phyloP scores from a whole-genome alignment of 2,113 vertebrate genomes.

The Trematocara variabile region DNA sequence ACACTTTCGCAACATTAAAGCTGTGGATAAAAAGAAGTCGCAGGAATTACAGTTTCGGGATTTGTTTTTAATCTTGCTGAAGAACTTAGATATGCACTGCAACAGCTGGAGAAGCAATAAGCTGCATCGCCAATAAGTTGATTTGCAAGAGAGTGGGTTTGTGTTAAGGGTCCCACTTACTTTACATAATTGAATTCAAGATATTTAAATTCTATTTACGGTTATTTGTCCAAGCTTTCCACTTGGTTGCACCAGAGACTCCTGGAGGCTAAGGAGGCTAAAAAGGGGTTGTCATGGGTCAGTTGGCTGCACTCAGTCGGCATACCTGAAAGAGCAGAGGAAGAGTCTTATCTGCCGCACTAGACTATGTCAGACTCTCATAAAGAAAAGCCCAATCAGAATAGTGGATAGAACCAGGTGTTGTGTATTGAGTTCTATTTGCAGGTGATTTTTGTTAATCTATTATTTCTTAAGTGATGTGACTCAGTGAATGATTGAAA shows the following conservation, averaged over 20 bases:
- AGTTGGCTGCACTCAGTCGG: neutral
- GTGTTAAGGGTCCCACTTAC: neutral
- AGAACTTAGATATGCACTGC: neutral
- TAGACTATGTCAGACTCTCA: neutral
- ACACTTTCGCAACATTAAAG: neutral
- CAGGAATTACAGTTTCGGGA: neutral
- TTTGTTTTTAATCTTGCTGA: neutral
- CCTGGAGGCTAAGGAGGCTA: constrained; percentile 29
- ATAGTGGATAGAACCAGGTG: neutral
- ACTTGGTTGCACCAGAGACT: constrained; percentile 35
- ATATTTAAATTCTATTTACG: constrained; percentile 42
- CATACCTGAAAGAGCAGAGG: constrained; percentile 15
- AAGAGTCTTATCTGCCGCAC: neutral
- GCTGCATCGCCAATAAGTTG: neutral
- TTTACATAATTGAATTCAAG: constrained; percentile 40
- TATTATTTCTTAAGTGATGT: neutral
- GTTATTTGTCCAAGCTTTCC: constrained; percentile 47
- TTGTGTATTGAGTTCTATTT: neutral
- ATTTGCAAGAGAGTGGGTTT: neutral
- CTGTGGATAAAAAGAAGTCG: neutral
- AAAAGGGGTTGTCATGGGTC: constrained; percentile 38
- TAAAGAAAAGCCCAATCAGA: neutral
- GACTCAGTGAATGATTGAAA: neutral
- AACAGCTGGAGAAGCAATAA: neutral
- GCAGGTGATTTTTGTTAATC: neutral